Base-by-base conservation (phyloP, 2,113 vertebrate genomes). In the Caloenas nicobarica region DNA sequence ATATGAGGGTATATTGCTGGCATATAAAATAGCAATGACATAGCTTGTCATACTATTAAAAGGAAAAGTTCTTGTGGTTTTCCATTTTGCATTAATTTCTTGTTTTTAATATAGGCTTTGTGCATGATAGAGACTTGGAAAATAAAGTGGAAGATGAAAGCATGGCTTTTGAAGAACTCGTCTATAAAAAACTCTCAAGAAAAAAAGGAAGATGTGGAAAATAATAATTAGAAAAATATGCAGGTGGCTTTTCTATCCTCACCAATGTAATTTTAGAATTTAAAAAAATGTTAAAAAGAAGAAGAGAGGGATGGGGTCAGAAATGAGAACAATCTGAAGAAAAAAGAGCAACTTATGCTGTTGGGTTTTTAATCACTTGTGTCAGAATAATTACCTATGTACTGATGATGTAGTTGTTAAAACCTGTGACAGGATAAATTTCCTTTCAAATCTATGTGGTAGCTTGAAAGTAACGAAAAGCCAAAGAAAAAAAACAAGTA, bases 81-180 rank as follows among this genome's bases (percentile, higher is more conserved):
- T 69, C 54, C 18, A 57, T 76, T 76, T 50, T 74, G 12, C 54
- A 68, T 61, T 86, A 62, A 82, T 70, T 56, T 82, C 46, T 95
- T 92, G 4, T 15, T 79, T 94, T 86, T 84, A 48, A 72, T 94
- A 22, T 5, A 98, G 98, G 96, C 26, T 73, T 91, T 26, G 81
- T 92, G 57, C 89, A 96, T 5, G 82, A 95, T 18, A 60, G 71
- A 89, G 93, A 93, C 91, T 80, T 97, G 86, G 98, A 98, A 81
- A 93, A 98, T 83, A 97, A 98, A 70, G 94, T 96, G 19, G 97
- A 98, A 95, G 96, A 98, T 53, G 98, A 97, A 94, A 90, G 82
- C 24, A 96, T 61, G 74, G 97, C 95, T 81, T 98, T 98, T 91
- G 96, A 95, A 78, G 98, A 98, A 76, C 97, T 98, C 29, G 36